These are phyloP conservation scores for Drosophila repletoides DNA, from an alignment of 1,140 invertebrate genomes.

Conservation along the genomic window DNA sequence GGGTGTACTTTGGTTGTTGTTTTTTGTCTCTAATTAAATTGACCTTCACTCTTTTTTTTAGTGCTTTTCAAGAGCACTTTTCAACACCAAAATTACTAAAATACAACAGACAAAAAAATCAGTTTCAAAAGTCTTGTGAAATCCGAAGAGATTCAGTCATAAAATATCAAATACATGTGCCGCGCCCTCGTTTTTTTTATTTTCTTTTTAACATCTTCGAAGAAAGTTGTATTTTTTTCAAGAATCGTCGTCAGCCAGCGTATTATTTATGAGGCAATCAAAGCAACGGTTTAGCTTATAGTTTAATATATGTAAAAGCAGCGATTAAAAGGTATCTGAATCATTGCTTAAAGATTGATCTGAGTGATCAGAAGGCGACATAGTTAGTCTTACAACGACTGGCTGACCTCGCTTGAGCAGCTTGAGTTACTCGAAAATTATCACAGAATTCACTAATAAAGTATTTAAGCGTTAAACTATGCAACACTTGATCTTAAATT, in stretches of 20 bases:
- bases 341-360: slow-evolving; percentile 3
- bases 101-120: not conserved
- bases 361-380: not conserved
- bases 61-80: slow-evolving; percentile 8
- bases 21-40: slow-evolving; percentile 19
- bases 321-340: slow-evolving; percentile 8
- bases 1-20: slow-evolving; percentile 23
- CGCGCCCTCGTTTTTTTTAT: slow-evolving; percentile 17
- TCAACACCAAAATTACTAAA: not conserved
- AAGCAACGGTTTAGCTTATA: not conserved
- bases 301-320: not conserved
- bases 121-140: slow-evolving; percentile 8
- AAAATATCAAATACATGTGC: slow-evolving; percentile 20
- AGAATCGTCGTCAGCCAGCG: slow-evolving; percentile 41
- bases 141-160: slow-evolving; percentile 7
- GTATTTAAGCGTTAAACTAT: no score
- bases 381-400: no score
- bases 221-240: slow-evolving; percentile 31
- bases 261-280: slow-evolving; percentile 22
- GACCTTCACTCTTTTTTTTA: slow-evolving; percentile 23
- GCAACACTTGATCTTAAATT: no score
- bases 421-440: no score
- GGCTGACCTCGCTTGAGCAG: no score
- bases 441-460: no score
- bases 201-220: not conserved